Evolutionary conservation across 2,888 invertebrate genomes (phyloP).

Genomic region (Toxonevra muliebris): DNA sequence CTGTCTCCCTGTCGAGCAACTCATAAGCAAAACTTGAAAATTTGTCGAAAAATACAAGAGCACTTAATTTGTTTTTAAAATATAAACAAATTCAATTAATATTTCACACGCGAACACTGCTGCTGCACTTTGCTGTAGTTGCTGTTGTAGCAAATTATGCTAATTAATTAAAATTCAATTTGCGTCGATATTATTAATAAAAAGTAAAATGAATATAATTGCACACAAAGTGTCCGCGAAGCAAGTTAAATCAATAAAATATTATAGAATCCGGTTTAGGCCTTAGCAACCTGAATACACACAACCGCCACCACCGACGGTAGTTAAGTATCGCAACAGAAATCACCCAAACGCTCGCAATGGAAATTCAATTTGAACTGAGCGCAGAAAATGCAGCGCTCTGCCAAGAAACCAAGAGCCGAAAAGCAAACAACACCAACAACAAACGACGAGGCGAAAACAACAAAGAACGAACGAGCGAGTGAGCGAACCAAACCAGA

Average conservation of each 20-base stretch:
- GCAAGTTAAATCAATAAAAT: constrained; percentile 27
- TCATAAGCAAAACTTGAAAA: background rate
- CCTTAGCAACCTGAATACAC: constrained; percentile 18
- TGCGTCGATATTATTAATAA: constrained; percentile 17
- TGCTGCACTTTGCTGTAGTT: constrained; percentile 7
- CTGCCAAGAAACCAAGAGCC: constrained; percentile 54
- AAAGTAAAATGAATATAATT: constrained; percentile 14
- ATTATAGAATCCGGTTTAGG: constrained; percentile 27
- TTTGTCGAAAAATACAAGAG: background rate
- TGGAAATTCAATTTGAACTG: constrained; percentile 63
- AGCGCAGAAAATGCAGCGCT: constrained; percentile 52
- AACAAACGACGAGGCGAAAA: constrained; percentile 28
- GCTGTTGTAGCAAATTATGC: constrained; percentile 20
- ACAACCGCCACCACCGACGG: constrained; percentile 18
- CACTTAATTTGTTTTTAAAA: constrained; percentile 2
- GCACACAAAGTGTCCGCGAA: constrained; percentile 24
- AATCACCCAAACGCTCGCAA: constrained; percentile 50
- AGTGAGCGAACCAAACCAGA: constrained; percentile 18
- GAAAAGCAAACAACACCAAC: constrained; percentile 25
- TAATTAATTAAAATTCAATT: constrained; percentile 35
- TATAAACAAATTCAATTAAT: background rate
- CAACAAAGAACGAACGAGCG: constrained; percentile 33
- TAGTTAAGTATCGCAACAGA: constrained; percentile 11
- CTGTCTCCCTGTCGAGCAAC: background rate
- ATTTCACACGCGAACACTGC: background rate